Evolutionary conservation across 2,888 invertebrate species (phyloP).

Genomic region (Conistra vaccinii): DNA sequence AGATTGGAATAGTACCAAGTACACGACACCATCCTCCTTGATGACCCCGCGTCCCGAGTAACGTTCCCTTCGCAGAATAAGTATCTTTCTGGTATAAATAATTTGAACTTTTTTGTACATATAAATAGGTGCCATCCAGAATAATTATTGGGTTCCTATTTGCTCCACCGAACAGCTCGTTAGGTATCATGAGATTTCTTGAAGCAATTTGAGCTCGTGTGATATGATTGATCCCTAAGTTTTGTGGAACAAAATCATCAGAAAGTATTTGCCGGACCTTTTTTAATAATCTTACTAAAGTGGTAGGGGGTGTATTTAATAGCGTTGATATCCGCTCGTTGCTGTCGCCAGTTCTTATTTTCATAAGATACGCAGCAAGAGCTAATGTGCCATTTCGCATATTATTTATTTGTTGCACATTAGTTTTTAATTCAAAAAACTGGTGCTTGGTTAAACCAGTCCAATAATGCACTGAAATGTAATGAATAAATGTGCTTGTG

Average conservation of each 20-base stretch:
- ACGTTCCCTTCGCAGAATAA: neutral
- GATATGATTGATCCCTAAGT: constrained; percentile 16
- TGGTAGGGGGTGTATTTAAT: constrained; percentile 4
- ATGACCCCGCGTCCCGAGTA: too few species aligned
- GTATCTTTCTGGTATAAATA: constrained; percentile 22
- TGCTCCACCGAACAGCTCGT: constrained; percentile 3
- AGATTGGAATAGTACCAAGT: too few species aligned
- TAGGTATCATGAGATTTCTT: constrained; percentile 13
- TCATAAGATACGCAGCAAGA: constrained; percentile 19
- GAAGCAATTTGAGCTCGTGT: constrained; percentile 10
- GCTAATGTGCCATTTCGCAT: constrained; percentile 15
- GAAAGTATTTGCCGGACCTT: neutral
- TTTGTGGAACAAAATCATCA: constrained; percentile 11
- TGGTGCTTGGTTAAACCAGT: constrained; percentile 11
- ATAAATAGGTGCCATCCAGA: constrained; percentile 19
- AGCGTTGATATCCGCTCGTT: constrained; percentile 5
- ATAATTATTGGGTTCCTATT: constrained; percentile 24
- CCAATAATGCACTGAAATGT: constrained; percentile 21
- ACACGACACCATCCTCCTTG: too few species aligned
- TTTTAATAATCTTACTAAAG: constrained; percentile 7
- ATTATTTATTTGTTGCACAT: constrained; percentile 21
- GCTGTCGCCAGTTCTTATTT: constrained; percentile 19
- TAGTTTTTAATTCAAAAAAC: constrained; percentile 10
- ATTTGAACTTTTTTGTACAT: constrained; percentile 25
- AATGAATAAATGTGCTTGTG: constrained; percentile 1